These are phyloP conservation scores for Monodelphis domestica DNA, from an alignment of 2,797 vertebrate species.

Conservation along the genomic window DNA sequence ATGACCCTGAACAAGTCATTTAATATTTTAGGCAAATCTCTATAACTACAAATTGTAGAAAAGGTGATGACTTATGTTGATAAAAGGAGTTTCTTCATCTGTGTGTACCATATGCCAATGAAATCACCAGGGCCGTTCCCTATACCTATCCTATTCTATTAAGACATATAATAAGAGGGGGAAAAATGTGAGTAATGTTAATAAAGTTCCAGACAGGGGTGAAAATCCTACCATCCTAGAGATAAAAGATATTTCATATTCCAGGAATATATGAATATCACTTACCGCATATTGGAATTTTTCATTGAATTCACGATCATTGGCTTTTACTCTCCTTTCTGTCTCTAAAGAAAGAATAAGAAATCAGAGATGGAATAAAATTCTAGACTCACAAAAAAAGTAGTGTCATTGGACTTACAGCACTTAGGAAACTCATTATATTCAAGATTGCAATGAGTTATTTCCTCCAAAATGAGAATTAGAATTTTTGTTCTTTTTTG, in stretches of 20 bases:
- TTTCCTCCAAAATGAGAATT: slow-evolving; percentile 61
- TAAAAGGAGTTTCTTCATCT: neutral
- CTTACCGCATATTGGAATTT: slow-evolving; percentile 91
- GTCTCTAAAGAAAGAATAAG: slow-evolving; percentile 85
- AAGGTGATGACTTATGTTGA: neutral
- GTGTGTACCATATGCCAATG: neutral
- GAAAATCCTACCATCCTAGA: neutral
- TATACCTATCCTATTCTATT: neutral
- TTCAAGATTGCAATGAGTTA: slow-evolving; percentile 57
- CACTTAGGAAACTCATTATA: slow-evolving; percentile 50
- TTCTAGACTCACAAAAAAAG: slow-evolving; percentile 48
- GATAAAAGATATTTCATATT: neutral
- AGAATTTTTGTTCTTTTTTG: slow-evolving; percentile 52
- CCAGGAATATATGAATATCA: slow-evolving; percentile 51
- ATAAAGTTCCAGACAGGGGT: neutral
- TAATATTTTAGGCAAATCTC: neutral
- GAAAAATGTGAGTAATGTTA: slow-evolving; percentile 3
- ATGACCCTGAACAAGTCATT: neutral
- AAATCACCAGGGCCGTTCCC: neutral
- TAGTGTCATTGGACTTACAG: slow-evolving; percentile 51
- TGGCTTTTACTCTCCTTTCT: slow-evolving; percentile 90
- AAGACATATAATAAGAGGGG: neutral
- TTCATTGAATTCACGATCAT: slow-evolving; percentile 89
- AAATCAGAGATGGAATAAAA: slow-evolving; percentile 64
- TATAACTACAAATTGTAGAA: neutral